Conservation (phyloP, 35 echinoderm and acorn worm genomes). For the Holothuria glaberrima region DNA sequence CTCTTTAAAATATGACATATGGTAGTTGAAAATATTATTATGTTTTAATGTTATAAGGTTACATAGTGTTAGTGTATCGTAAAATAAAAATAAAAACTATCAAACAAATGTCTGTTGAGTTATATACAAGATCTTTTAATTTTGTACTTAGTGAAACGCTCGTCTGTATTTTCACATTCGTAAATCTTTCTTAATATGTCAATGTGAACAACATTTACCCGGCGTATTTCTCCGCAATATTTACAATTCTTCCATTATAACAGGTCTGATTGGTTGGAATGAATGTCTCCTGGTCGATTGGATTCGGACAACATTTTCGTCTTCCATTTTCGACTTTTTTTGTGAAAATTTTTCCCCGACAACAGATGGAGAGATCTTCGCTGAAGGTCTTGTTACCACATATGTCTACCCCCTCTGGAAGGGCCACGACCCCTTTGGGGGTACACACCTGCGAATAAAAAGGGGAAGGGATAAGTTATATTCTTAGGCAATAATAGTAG, state of each 20-base stretch:
- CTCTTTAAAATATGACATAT: too few relatives aligned
- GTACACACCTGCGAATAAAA: constrained; percentile 9
- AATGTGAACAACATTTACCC: background rate
- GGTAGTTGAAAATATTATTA: too few relatives aligned
- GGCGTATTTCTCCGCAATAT: background rate
- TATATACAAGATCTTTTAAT: background rate
- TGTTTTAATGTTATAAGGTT: too few relatives aligned
- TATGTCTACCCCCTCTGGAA: background rate
- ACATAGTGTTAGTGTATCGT: too few relatives aligned
- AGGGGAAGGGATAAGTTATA: too few relatives aligned
- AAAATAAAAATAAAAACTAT: background rate
- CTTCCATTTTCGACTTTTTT: background rate
- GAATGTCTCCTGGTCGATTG: background rate
- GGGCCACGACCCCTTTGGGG: background rate
- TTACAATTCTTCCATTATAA: background rate
- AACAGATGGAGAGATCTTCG: background rate
- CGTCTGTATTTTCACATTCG: background rate
- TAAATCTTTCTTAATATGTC: background rate
- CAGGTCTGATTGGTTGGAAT: background rate
- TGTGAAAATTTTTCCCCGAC: background rate
- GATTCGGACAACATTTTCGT: background rate
- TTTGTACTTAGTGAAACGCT: background rate
- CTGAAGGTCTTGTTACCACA: background rate
- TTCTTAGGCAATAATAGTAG: too few relatives aligned
- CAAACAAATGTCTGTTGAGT: background rate